Conservation (phyloP, 2,113 vertebrate species). For the Cyanistes caeruleus region DNA sequence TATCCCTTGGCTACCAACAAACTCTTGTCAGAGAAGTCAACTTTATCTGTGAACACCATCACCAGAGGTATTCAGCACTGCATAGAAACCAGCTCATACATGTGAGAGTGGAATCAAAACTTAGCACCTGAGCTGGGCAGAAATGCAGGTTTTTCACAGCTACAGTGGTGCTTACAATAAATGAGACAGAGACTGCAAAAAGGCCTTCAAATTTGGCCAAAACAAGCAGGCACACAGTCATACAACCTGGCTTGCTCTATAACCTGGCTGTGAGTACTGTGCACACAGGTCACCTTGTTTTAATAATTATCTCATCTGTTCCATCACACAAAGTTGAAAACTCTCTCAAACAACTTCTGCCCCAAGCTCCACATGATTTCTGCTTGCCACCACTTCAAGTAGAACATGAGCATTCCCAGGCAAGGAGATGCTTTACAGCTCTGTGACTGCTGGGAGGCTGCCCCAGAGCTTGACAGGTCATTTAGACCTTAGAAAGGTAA, state of each 20-base stretch:
- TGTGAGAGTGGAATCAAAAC: neutral
- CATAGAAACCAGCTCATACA: neutral
- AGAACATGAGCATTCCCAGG: neutral
- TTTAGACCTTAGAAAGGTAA: neutral
- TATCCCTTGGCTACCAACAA: neutral
- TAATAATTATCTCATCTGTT: neutral
- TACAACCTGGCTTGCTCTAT: neutral
- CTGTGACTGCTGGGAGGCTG: neutral
- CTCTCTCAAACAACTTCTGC: neutral
- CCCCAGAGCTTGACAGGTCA: neutral
- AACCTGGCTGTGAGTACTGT: neutral
- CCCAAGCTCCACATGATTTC: neutral
- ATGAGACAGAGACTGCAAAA: neutral
- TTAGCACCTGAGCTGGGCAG: neutral
- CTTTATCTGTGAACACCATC: neutral
- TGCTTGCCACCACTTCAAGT: neutral
- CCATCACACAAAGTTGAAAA: neutral
- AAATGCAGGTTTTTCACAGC: neutral
- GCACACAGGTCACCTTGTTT: neutral
- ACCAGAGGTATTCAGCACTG: neutral
- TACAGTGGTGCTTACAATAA: neutral
- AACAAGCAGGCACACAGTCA: neutral
- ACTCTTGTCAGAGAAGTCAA: neutral
- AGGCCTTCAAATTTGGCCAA: neutral
- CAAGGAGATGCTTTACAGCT: neutral